Evolutionary conservation across 2,113 vertebrate species (phyloP).

Genomic region (Craseonycteris thonglongyai): DNA sequence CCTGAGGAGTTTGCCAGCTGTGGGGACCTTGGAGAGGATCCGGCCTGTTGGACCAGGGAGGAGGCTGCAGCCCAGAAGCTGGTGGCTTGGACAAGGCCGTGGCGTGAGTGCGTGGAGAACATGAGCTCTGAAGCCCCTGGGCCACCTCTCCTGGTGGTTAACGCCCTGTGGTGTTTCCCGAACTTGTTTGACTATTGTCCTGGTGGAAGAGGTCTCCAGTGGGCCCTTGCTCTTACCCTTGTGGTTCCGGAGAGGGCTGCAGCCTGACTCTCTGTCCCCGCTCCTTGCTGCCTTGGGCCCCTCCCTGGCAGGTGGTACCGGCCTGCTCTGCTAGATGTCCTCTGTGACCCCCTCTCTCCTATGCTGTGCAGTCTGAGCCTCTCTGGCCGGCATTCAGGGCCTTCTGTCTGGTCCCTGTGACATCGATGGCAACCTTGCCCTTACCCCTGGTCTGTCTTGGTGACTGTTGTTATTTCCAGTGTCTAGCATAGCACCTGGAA

Average conservation of each 20-base stretch:
- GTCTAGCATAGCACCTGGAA: not conserved
- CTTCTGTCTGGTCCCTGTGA: not conserved
- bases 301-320: not conserved
- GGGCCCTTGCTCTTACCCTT: not conserved
- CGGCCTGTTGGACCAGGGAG: not conserved
- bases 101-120: accelerated
- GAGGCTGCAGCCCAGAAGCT: not conserved
- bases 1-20: not conserved
- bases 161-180: not conserved
- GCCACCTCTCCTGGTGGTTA: not conserved
- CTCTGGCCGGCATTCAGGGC: not conserved
- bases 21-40: not conserved
- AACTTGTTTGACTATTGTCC: not conserved
- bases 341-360: not conserved
- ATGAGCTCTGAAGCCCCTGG: not conserved
- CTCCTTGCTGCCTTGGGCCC: not conserved
- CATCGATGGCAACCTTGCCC: accelerated
- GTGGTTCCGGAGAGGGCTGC: not conserved
- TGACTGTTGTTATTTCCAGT: not conserved
- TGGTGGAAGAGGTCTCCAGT: not conserved
- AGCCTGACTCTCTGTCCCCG: not conserved
- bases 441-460: not conserved
- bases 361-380: not conserved
- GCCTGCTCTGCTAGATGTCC: not conserved
- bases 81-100: not conserved